Evolutionary conservation across 2,113 vertebrate species (phyloP).

Genomic region (Narcine bancroftii): DNA sequence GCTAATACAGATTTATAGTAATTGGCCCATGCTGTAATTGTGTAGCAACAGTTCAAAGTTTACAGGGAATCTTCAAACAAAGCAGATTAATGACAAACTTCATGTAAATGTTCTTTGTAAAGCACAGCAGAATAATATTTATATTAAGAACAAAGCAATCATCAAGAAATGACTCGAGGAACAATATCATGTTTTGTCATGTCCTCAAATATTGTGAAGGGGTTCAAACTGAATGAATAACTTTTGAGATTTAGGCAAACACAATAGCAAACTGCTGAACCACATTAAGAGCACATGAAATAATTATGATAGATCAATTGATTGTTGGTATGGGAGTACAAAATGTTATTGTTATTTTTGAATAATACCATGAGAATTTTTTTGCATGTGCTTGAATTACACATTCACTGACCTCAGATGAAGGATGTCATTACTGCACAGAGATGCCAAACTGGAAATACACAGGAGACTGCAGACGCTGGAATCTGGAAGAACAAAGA

Average conservation of each 20-base stretch:
- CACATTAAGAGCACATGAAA: background rate
- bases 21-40: background rate
- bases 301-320: background rate
- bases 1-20: background rate
- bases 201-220: background rate
- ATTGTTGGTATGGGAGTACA: background rate
- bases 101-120: background rate
- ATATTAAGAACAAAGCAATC: background rate
- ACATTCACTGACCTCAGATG: background rate
- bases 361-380: background rate
- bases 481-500: no score
- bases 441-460: background rate
- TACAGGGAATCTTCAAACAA: background rate
- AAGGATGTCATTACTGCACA: background rate
- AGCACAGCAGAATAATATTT: background rate
- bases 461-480: no score
- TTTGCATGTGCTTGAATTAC: background rate
- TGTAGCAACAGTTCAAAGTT: background rate
- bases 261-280: background rate
- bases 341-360: background rate
- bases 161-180: background rate
- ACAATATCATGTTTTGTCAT: background rate
- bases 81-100: background rate
- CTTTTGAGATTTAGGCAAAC: background rate
- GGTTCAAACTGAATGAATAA: background rate